These are phyloP conservation scores for Thomomys bottae DNA, from an alignment of 2,113 vertebrate species.

Conservation along the genomic window DNA sequence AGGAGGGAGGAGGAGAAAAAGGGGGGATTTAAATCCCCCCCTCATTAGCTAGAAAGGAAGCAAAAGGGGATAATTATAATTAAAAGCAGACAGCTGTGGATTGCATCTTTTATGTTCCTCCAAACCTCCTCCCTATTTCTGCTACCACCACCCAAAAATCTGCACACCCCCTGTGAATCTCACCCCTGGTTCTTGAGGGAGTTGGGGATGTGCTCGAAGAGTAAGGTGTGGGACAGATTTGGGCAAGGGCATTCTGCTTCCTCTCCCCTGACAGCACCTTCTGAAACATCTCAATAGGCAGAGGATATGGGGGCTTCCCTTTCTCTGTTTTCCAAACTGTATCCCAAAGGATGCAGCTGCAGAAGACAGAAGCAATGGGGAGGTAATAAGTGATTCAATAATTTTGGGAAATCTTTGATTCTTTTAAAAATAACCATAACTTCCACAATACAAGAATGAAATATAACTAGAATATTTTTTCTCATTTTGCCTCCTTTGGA, in stretches of 20 bases:
- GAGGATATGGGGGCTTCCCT: neutral
- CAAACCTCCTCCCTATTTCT: slow-evolving; percentile 65
- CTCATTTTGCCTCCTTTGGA: slow-evolving; percentile 7
- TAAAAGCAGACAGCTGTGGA: slow-evolving; percentile 84
- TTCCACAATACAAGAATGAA: slow-evolving; percentile 1
- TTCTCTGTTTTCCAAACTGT: neutral
- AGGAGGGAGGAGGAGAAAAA: slow-evolving; percentile 52
- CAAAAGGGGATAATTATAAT: slow-evolving; percentile 84
- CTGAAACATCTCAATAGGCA: neutral
- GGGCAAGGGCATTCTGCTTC: neutral
- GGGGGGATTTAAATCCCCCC: slow-evolving; percentile 60
- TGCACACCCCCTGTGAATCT: neutral
- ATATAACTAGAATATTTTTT: slow-evolving; percentile 2
- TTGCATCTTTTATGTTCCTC: slow-evolving; percentile 74
- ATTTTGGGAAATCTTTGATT: slow-evolving; percentile 37
- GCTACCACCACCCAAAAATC: slow-evolving; percentile 61
- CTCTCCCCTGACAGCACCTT: neutral
- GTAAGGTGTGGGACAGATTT: neutral
- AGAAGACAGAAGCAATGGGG: neutral
- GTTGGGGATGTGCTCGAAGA: neutral
- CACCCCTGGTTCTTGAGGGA: neutral
- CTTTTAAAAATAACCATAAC: slow-evolving; percentile 38
- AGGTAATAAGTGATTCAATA: neutral
- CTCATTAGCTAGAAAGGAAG: slow-evolving; percentile 83
- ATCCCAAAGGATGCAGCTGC: neutral